Conservation (phyloP, 2,888 invertebrate genomes). For the Noctua janthina region DNA sequence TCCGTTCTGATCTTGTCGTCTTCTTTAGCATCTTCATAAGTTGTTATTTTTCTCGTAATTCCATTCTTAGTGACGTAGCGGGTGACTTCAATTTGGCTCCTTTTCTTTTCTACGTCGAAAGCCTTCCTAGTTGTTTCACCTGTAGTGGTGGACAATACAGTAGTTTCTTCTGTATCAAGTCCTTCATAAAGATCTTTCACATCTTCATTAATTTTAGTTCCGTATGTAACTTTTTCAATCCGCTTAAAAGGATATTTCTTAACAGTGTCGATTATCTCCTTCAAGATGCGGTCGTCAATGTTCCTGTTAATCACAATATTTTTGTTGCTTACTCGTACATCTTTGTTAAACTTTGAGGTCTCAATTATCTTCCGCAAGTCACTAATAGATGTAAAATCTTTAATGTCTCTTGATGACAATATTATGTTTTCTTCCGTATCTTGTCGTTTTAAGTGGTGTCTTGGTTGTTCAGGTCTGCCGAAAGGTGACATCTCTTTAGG, state of each 20-base stretch:
- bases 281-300: slow-evolving; percentile 85
- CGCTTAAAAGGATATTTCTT: slow-evolving; percentile 88
- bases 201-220: slow-evolving; percentile 90
- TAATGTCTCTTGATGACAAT: slow-evolving; percentile 86
- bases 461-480: slow-evolving; percentile 84
- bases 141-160: slow-evolving; percentile 79
- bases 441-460: slow-evolving; percentile 86
- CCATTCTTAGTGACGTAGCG: slow-evolving; percentile 88
- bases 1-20: slow-evolving; percentile 88
- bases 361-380: slow-evolving; percentile 87
- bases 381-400: slow-evolving; percentile 88
- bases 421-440: slow-evolving; percentile 89
- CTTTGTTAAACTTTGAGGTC: slow-evolving; percentile 84
- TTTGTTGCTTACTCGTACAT: slow-evolving; percentile 86
- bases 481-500: slow-evolving; percentile 86
- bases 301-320: slow-evolving; percentile 88
- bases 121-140: slow-evolving; percentile 85
- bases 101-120: slow-evolving; percentile 86
- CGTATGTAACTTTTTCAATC: slow-evolving; percentile 89
- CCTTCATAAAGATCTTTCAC: slow-evolving; percentile 90
- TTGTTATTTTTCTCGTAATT: slow-evolving; percentile 86
- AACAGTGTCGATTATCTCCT: slow-evolving; percentile 88
- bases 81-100: slow-evolving; percentile 88
- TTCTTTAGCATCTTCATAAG: slow-evolving; percentile 88
- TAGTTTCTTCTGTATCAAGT: slow-evolving; percentile 84